A percentile compares a stretch with the other conserved stretches of the same genome.
phyloP scores from a whole-genome alignment of 2,888 invertebrate genomes.

The Subacronicta megacephala region DNA sequence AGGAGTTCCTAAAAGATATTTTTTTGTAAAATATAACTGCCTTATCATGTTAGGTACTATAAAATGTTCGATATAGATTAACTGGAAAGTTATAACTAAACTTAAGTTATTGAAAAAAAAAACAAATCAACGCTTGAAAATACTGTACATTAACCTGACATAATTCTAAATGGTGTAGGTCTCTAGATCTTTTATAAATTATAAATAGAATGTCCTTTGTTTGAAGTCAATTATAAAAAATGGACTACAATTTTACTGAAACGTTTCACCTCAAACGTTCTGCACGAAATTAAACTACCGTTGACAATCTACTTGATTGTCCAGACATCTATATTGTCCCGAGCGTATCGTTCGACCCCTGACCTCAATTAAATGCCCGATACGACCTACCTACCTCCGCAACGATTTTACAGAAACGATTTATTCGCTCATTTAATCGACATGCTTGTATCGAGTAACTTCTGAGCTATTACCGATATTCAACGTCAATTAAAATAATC shows the following conservation, averaged over 20 bases:
- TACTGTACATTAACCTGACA: no score
- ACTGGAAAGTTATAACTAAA: no score
- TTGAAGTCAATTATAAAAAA: not conserved
- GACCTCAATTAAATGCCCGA: conserved; percentile 64
- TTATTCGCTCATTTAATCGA: conserved; percentile 58
- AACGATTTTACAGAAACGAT: conserved; percentile 56
- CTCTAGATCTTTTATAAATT: no score
- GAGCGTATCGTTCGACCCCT: conserved; percentile 58
- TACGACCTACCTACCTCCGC: conserved; percentile 54
- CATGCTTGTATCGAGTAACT: conserved; percentile 33
- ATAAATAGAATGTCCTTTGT: not conserved
- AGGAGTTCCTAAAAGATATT: conserved; percentile 14
- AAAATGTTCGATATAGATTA: no score
- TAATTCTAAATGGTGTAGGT: no score
- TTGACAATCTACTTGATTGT: conserved; percentile 31
- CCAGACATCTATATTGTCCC: conserved; percentile 47
- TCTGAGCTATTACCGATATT: conserved; percentile 50
- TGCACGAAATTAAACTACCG: conserved; percentile 40
- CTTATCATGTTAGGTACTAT: no score
- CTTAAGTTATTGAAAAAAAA: no score
- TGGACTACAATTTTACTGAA: not conserved
- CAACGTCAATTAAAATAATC: conserved; percentile 52
- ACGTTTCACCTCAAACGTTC: conserved; percentile 19
- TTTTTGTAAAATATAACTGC: no score
- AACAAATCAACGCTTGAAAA: no score